Base-by-base conservation (phyloP, 2,113 vertebrate species). In the Caretta caretta region DNA sequence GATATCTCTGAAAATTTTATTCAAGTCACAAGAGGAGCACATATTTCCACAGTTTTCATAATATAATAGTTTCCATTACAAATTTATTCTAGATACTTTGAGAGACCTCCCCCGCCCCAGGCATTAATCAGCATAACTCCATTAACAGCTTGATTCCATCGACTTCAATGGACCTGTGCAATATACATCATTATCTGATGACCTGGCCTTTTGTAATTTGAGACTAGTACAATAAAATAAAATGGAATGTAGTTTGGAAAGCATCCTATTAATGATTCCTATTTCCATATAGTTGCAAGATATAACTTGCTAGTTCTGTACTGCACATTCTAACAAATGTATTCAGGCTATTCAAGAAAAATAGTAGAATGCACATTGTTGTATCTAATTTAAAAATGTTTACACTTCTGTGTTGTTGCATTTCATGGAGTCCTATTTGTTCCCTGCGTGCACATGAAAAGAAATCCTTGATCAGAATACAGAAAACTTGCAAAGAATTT, bases 251-350 rank as follows among this genome's bases (percentile, higher is more conserved):
- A 72, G 4, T 17, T 72, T 72, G 65, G 17, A 19, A 72, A 38
- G 8, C n/a, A 38, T 72, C n/a, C 65, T 72, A 72, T 38, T 10
- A 87, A 93, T 93, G 90, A 96, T 96, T 96, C 87, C 57, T 87
- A 90, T 94, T 85, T 89, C 93, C 94, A 95, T 48, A 90, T 72
- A 90, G 93, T 93, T 94, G 94, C 69, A 95, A 95, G 89, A 94
- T 95, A 93, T 76, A 93, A 88, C 84, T 89, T 92, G 57, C 42
- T 94, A 89, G 95, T 94, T 96, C 85, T 85, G 87, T 91, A 93
- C 81, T 89, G 78, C 59, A 80, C 65, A 89, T 72, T 27, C 6
- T 46, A 89, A 89, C 83, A 93, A 50, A 90, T 84, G 92, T 94
- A 93, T 92, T 80, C 87, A 90, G 46, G 83, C 49, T 94, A 84